These are phyloP conservation scores for Ptychoptera contaminata DNA, from an alignment of 2,888 invertebrate species.

Conservation along the genomic window DNA sequence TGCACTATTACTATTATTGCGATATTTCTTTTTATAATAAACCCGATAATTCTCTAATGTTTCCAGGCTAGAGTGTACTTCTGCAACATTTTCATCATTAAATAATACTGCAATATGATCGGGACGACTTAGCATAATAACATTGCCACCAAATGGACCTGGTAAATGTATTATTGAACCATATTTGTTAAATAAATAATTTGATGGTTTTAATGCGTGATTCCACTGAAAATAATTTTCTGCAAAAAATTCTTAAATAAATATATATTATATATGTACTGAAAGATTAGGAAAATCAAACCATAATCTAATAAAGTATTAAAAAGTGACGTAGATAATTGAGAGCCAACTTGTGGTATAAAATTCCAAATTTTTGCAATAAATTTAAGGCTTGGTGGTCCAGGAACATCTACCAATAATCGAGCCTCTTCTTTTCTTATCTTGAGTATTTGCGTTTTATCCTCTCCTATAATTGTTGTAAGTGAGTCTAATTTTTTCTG, in stretches of 20 bases:
- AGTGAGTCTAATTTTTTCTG: background rate
- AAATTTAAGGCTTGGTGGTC: conserved; percentile 40
- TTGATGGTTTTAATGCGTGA: conserved; percentile 29
- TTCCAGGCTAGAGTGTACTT: conserved; percentile 44
- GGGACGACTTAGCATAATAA: conserved; percentile 45
- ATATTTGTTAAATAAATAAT: conserved; percentile 35
- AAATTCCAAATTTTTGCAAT: conserved; percentile 42
- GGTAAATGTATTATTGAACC: conserved; percentile 50
- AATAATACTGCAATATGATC: conserved; percentile 47
- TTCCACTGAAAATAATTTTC: conserved; percentile 33
- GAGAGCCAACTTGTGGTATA: conserved; percentile 45
- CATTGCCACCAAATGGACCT: conserved; percentile 45
- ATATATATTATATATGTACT: no score
- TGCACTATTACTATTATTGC: conserved; percentile 33
- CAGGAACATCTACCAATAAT: conserved; percentile 48
- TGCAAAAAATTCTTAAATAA: conserved; percentile 8
- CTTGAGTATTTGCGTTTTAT: background rate
- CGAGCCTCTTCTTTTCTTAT: conserved; percentile 13
- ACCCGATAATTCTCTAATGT: conserved; percentile 46
- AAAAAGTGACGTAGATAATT: conserved; percentile 37
- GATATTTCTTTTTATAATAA: conserved; percentile 36
- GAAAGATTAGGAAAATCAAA: background rate
- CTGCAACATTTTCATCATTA: conserved; percentile 40
- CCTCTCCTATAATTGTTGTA: no score
- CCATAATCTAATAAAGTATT: conserved; percentile 24